A percentile compares a stretch with the other conserved stretches of the same genome.
phyloP scores from a whole-genome alignment of 2,797 vertebrate species.

The Natrix natrix region DNA sequence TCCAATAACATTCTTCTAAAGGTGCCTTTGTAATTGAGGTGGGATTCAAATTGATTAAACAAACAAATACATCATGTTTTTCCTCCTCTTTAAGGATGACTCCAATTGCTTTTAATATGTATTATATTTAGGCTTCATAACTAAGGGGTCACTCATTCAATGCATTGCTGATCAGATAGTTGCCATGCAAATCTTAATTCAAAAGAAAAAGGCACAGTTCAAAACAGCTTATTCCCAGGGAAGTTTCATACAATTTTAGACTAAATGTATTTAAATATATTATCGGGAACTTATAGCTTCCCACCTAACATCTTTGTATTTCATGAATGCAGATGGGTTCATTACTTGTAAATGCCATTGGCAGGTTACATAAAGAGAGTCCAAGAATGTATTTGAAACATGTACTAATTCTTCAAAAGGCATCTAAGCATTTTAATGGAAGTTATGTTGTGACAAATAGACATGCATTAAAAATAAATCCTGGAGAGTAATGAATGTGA shows the following conservation, averaged over 20 bases:
- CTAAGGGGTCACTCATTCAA: neutral
- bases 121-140: slow-evolving; percentile 30
- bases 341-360: slow-evolving; percentile 45
- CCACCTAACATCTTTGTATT: slow-evolving; percentile 45
- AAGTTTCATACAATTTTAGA: neutral
- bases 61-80: neutral
- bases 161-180: neutral
- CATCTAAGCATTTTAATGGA: slow-evolving; percentile 43
- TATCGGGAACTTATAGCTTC: slow-evolving; percentile 47
- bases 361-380: slow-evolving; percentile 37
- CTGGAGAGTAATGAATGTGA: neutral
- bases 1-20: neutral
- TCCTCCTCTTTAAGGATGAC: neutral
- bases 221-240: neutral
- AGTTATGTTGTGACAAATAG: slow-evolving; percentile 41
- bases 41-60: neutral
- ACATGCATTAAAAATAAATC: slow-evolving; percentile 37
- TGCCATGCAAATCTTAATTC: neutral
- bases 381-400: slow-evolving; percentile 45
- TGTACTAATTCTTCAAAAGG: slow-evolving; percentile 46
- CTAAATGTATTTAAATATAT: slow-evolving; percentile 48
- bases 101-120: slow-evolving; percentile 16
- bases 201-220: neutral
- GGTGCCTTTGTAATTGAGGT: slow-evolving; percentile 25
- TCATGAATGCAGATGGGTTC: slow-evolving; percentile 56